Evolutionary conservation across 2,888 invertebrate genomes (phyloP), one percentile per base, ranked within the genome.

Genomic region (Balanococcus diminutus): DNA sequence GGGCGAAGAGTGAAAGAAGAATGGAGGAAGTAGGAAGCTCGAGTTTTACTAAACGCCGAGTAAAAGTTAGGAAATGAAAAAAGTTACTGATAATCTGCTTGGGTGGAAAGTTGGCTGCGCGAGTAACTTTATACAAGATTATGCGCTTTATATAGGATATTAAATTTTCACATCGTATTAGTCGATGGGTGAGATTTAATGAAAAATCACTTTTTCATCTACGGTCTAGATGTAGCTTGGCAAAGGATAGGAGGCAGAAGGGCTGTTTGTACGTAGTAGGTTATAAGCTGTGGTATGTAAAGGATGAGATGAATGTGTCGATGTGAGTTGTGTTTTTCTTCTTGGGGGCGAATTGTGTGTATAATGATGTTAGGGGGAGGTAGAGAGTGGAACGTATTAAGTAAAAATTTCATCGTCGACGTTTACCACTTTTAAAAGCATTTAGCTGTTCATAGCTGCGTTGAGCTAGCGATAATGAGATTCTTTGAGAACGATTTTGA

Each of bases 151-250:
- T 61, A 61, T 25, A 25, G 61, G 61, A 61, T 61, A 61, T 61
- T 61, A 61, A 61, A 61, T 61, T 61, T 25, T 61, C 61, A 61
- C 61, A 61, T 61, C 25, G 61, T 11, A 61, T 61, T 61, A 61
- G 61, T 61, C 61, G 61, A 61, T 61, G 61, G 61, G 25, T 61
- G 61, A 61, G 61, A 61, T 61, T 61, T 61, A 61, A 61, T 61
- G 61, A 61, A 61, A 61, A 61, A 61, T 61, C 61, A 61, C 61
- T 61, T 61, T 61, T 61, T 61, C 61, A 61, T 61, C 25, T 61
- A 0, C 25, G 61, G 22, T 56, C 22, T 22, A 16, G 19, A 56
- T 22, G 42, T 42, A 42, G n/a, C n/a, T n/a, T n/a, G n/a, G n/a
- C n/a, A n/a, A n/a, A n/a, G n/a, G n/a, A n/a, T n/a, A n/a, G n/a